These are phyloP conservation scores for Neomonachus schauinslandi DNA, from an alignment of 2,113 vertebrate species.

Conservation along the genomic window DNA sequence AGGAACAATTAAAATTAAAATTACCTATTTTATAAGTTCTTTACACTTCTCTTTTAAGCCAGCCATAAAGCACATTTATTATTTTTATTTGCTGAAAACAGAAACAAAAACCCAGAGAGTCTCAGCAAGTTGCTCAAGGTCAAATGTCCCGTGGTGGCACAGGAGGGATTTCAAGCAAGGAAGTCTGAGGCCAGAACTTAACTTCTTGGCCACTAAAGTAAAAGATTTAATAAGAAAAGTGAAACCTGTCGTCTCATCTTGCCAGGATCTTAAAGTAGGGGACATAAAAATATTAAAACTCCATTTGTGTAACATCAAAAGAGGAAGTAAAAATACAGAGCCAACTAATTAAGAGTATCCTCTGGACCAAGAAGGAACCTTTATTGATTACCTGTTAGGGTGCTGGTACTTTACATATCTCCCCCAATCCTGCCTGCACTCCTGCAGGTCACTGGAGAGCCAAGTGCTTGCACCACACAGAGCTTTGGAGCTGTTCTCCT, in stretches of 20 bases:
- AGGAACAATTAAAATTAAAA: neutral
- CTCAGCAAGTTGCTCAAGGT: neutral
- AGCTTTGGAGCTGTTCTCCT: neutral
- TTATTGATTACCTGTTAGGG: neutral
- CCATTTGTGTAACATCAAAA: conserved; percentile 15
- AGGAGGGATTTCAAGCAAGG: neutral
- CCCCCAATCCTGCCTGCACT: neutral
- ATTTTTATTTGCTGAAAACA: conserved; percentile 7
- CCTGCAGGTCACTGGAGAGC: neutral
- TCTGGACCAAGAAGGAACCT: neutral
- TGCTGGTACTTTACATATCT: neutral
- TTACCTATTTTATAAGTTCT: neutral
- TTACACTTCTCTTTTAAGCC: neutral
- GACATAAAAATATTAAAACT: conserved; percentile 52
- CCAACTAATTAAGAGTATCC: neutral
- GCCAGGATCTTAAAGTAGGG: neutral
- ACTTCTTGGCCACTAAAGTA: neutral
- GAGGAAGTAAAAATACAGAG: neutral
- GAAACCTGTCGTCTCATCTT: neutral
- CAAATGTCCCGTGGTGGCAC: neutral
- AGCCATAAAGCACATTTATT: neutral
- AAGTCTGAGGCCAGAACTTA: conserved; percentile 9
- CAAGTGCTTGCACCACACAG: neutral
- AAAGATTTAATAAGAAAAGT: conserved; percentile 21
- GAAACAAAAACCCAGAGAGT: neutral